Percentiles rank a stretch among this genome's conserved stretches.
Conservation (phyloP, 2,113 vertebrate genomes). For the Clarias macrocephalus region DNA sequence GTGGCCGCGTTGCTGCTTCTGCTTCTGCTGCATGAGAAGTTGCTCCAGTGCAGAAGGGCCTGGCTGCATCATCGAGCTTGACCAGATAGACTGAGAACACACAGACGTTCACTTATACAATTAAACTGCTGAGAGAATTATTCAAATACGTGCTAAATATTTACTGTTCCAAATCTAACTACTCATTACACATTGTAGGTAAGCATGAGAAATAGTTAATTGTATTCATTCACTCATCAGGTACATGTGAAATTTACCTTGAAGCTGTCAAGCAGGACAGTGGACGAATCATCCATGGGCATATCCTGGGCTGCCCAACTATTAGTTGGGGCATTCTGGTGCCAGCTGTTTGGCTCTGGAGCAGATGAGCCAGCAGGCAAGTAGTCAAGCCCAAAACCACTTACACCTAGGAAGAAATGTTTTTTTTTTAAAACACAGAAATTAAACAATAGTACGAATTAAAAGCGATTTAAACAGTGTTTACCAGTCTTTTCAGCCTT, state of each 20-base stretch:
- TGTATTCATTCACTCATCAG: neutral
- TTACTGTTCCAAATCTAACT: neutral
- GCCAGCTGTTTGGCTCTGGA: slow-evolving; percentile 87
- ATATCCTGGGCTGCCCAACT: slow-evolving; percentile 89
- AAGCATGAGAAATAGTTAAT: neutral
- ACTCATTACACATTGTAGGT: neutral
- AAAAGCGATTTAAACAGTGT: neutral
- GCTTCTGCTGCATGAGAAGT: slow-evolving; percentile 98
- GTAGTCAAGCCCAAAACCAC: slow-evolving; percentile 92
- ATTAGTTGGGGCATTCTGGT: slow-evolving; percentile 77
- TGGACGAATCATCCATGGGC: slow-evolving; percentile 90
- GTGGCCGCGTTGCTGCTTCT: slow-evolving; percentile 97
- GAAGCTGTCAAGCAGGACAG: slow-evolving; percentile 92
- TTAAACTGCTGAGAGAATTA: neutral
- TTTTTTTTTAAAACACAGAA: neutral
- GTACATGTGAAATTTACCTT: slow-evolving; percentile 77
- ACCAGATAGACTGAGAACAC: slow-evolving; percentile 93
- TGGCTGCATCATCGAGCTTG: slow-evolving; percentile 98
- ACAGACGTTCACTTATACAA: neutral
- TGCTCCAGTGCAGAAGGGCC: slow-evolving; percentile 98
- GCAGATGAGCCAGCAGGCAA: slow-evolving; percentile 78
- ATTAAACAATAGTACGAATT: neutral
- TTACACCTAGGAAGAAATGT: slow-evolving; percentile 75
- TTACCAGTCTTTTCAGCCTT: slow-evolving; percentile 92
- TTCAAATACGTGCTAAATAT: neutral